phyloP scores from a whole-genome alignment of 2,113 vertebrate genomes.

The Stigmatopora argus region DNA sequence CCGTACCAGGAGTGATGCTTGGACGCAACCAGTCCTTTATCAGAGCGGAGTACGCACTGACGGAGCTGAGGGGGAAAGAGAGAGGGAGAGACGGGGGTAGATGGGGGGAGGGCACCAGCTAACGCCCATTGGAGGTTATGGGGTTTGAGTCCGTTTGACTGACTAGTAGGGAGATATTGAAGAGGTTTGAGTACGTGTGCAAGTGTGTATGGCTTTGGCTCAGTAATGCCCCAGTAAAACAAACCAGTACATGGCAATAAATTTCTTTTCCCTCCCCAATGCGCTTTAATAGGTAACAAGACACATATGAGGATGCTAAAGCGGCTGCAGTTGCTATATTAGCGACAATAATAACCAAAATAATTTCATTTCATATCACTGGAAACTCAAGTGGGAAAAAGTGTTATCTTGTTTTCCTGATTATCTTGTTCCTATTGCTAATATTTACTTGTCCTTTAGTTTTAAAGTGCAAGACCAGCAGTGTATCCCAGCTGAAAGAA shows the following conservation, averaged over 20 bases:
- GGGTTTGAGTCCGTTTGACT: constrained; percentile 57
- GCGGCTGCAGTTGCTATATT: too few species aligned
- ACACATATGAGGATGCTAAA: neutral
- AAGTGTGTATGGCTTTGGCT: constrained; percentile 1
- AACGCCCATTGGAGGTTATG: constrained; percentile 71
- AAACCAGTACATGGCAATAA: neutral
- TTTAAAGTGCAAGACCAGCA: too few species aligned
- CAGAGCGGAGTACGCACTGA: constrained; percentile 50
- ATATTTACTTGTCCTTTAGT: too few species aligned
- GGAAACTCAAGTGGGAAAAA: too few species aligned
- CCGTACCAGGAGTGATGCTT: constrained; percentile 48
- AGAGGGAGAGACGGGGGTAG: constrained; percentile 40
- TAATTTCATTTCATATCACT: neutral
- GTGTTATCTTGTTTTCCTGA: too few species aligned
- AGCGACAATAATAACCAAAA: neutral
- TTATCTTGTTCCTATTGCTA: too few species aligned
- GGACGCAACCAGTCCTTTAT: constrained; percentile 55
- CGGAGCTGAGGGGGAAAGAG: constrained; percentile 35
- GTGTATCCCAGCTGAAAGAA: too few species aligned
- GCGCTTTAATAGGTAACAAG: neutral
- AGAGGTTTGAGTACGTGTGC: constrained; percentile 18
- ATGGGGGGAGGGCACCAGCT: constrained; percentile 48
- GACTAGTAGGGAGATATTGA: constrained; percentile 48
- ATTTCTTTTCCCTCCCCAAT: neutral
- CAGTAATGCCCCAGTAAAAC: neutral